Percentiles rank a stretch among this genome's conserved stretches.
phyloP scores from a whole-genome alignment of 2,888 invertebrate genomes.

The Aricia artaxerxes region DNA sequence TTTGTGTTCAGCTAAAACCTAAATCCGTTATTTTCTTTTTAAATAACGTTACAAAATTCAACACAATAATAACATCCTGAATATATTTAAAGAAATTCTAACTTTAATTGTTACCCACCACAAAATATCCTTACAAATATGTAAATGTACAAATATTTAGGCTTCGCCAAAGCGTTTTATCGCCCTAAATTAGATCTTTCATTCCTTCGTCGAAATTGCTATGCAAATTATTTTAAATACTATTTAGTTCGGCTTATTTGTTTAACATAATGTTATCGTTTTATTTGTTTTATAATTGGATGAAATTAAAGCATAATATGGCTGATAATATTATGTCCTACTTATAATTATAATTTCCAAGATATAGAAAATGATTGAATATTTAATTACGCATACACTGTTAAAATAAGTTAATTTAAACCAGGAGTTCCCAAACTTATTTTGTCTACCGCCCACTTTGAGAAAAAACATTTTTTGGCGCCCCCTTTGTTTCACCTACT shows the following conservation, averaged over 20 bases:
- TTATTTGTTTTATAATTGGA: neutral
- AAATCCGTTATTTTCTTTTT: no score
- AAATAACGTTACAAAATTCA: no score
- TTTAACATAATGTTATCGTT: slow-evolving; percentile 4
- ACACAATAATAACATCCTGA: no score
- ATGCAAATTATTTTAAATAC: slow-evolving; percentile 13
- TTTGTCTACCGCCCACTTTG: no score
- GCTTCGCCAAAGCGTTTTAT: slow-evolving; percentile 11
- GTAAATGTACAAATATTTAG: slow-evolving; percentile 15
- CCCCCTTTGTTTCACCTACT: no score
- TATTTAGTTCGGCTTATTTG: slow-evolving; percentile 5
- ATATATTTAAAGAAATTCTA: neutral
- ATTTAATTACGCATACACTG: no score
- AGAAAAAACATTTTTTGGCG: no score
- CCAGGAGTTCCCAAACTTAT: no score
- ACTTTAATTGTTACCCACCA: neutral
- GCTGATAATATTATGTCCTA: neutral
- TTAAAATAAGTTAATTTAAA: no score
- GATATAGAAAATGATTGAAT: no score
- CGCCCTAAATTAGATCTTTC: slow-evolving; percentile 4
- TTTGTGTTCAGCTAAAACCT: no score
- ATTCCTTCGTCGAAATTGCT: neutral
- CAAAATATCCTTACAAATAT: neutral
- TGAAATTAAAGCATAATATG: neutral
- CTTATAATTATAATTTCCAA: no score